A percentile compares a stretch with the other conserved stretches of the same genome.
Conservation (phyloP, 2,113 vertebrate genomes). For the Chrysochloris asiatica region DNA sequence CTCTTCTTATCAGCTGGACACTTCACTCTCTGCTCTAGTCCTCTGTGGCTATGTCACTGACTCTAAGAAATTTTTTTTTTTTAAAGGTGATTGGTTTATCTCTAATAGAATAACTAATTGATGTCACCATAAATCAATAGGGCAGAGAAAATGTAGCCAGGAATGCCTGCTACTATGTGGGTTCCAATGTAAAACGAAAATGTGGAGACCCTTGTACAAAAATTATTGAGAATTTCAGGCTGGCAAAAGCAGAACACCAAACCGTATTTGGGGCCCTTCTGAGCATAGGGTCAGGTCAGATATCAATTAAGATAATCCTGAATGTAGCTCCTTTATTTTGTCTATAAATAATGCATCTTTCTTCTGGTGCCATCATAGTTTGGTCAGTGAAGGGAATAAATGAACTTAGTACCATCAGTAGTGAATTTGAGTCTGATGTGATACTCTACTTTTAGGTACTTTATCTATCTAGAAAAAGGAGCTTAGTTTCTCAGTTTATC, state of each 20-base stretch:
- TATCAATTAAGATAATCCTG: fast-evolving
- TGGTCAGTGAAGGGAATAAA: not conserved
- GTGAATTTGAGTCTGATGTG: not conserved
- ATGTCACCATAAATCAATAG: not conserved
- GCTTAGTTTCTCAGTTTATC: not conserved
- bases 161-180: too few species aligned
- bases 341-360: not conserved
- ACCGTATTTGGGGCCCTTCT: not conserved
- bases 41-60: too few species aligned
- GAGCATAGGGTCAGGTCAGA: fast-evolving
- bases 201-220: not conserved
- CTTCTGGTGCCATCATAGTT: not conserved
- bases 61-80: too few species aligned
- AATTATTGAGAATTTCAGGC: not conserved
- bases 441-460: not conserved
- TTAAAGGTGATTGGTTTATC: not conserved
- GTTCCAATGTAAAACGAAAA: not conserved
- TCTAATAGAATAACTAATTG: not conserved
- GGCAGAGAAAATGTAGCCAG: not conserved
- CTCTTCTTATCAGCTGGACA: too few species aligned
- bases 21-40: too few species aligned
- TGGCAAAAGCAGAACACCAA: not conserved
- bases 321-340: not conserved
- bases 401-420: not conserved
- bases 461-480: not conserved